Evolutionary conservation across 2,888 invertebrate species (phyloP).

Genomic region (Cetonia aurata): DNA sequence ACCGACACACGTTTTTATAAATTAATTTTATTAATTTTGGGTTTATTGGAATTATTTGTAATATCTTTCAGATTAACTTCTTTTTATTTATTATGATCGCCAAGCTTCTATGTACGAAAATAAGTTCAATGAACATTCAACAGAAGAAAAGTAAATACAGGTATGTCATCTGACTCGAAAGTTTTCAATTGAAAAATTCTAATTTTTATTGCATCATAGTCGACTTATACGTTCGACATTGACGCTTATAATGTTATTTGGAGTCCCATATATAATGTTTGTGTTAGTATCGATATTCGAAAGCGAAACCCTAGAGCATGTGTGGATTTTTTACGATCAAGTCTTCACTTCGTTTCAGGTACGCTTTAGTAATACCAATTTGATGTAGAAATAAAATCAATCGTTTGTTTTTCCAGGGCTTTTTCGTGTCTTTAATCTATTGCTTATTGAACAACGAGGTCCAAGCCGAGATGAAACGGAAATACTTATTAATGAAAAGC

Average conservation of each 20-base stretch:
- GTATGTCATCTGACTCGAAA: slow-evolving; percentile 60
- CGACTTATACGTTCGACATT: slow-evolving; percentile 75
- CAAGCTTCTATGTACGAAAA: slow-evolving; percentile 70
- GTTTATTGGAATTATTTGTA: no score
- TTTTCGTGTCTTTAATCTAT: slow-evolving; percentile 74
- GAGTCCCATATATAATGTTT: slow-evolving; percentile 74
- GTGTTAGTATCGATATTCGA: slow-evolving; percentile 67
- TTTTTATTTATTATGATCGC: slow-evolving; percentile 74
- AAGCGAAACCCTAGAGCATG: slow-evolving; percentile 69
- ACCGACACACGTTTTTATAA: no score
- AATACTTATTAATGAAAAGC: slow-evolving; percentile 55
- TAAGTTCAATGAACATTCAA: slow-evolving; percentile 71
- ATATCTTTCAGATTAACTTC: slow-evolving; percentile 70
- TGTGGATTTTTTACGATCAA: slow-evolving; percentile 76
- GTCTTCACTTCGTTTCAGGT: slow-evolving; percentile 70
- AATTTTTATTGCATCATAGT: slow-evolving; percentile 61
- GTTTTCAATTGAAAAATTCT: slow-evolving; percentile 1
- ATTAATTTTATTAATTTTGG: no score
- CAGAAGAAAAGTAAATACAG: slow-evolving; percentile 72
- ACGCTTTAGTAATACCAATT: not conserved
- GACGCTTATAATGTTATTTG: slow-evolving; percentile 76
- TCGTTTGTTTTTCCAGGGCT: slow-evolving; percentile 68
- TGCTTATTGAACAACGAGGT: slow-evolving; percentile 77
- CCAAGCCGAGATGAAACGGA: slow-evolving; percentile 65
- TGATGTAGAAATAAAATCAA: no score